Percentiles rank a stretch among this genome's conserved stretches.
Evolutionary conservation across 2,797 vertebrate species (phyloP).

Genomic region (Phoeniculus purpureus): DNA sequence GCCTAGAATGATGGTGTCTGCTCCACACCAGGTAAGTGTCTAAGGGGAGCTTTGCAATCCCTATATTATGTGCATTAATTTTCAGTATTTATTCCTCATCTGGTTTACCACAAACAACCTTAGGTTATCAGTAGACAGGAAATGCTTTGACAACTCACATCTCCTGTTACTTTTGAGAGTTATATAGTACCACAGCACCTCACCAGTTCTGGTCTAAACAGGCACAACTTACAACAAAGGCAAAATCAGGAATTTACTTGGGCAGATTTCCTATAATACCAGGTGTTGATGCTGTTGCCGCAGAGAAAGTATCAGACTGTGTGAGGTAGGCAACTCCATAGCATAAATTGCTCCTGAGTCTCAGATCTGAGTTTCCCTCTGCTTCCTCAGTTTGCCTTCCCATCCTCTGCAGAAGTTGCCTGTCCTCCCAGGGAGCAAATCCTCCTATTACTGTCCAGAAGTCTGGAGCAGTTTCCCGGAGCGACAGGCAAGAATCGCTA

Average conservation of each 20-base stretch:
- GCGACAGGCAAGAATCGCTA: rapidly evolving
- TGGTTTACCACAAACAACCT: not conserved
- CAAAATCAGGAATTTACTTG: not conserved
- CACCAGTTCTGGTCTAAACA: not conserved
- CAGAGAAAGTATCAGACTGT: not conserved
- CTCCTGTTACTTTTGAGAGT: not conserved
- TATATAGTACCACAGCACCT: not conserved
- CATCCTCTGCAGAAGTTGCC: not conserved
- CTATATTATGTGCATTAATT: not conserved
- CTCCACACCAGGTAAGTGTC: not conserved
- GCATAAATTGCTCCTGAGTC: not conserved
- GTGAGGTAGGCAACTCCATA: not conserved
- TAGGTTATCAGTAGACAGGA: not conserved
- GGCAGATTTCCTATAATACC: not conserved
- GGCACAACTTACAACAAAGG: not conserved
- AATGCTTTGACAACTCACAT: not conserved
- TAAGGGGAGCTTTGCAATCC: not conserved
- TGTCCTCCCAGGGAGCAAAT: not conserved
- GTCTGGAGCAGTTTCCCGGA: not conserved
- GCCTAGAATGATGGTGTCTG: not conserved
- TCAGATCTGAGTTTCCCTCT: not conserved
- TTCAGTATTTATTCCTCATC: not conserved
- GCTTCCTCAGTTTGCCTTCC: not conserved
- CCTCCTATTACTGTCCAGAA: not conserved
- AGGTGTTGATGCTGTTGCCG: not conserved